Base-by-base conservation (phyloP, 2,113 vertebrate species). In the human (Homo sapiens) region DNA sequence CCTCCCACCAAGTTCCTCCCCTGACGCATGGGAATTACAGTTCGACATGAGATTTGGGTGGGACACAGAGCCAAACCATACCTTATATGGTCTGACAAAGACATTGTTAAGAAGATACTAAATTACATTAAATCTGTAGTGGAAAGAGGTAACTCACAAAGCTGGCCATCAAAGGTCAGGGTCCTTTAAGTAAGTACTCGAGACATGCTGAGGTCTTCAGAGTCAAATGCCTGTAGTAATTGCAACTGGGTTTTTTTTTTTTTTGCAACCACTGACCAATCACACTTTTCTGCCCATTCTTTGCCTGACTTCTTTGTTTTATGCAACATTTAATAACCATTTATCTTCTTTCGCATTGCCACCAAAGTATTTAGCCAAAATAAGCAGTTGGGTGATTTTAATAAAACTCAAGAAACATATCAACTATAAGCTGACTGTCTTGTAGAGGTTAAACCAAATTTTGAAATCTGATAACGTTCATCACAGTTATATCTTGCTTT, bases 91-190 rank as follows among this genome's bases (percentile, higher is more conserved):
- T 84, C 17, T 96, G 32, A 89, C 22, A 17, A 96, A 40, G 70
- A 95, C 23, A 72, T 38, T 70, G 55, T 78, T 75, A 96, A 55
- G 88, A 73, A 85, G 32, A 83, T 32, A 13, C 52, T 89, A 82
- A 95, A 79, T 35, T 75, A 80, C 68, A 85, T 85, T 81, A 40
- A 82, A 96, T 89, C 59, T 91, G 32, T 75, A 68, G 30, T 84
- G 52, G 57, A 83, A 88, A 96, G 23, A 91, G 48, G 16, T 91
- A 61, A 94, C 72, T 93, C 89, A 95, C 57, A 84, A 75, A 88
- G 27, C 20, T 95, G 90, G 57, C 64, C 40, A 93, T 61, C 48
- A 87, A 90, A 79, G 48, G 27, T 80, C 70, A 89, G 8, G 6
- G n/a, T 32, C 70, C 59, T 40, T 72, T 52, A n/a, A 80, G 59